Percentiles rank a stretch among this genome's conserved stretches.
Evolutionary conservation across 2,797 vertebrate species (phyloP).

Genomic region (Myotis myotis): DNA sequence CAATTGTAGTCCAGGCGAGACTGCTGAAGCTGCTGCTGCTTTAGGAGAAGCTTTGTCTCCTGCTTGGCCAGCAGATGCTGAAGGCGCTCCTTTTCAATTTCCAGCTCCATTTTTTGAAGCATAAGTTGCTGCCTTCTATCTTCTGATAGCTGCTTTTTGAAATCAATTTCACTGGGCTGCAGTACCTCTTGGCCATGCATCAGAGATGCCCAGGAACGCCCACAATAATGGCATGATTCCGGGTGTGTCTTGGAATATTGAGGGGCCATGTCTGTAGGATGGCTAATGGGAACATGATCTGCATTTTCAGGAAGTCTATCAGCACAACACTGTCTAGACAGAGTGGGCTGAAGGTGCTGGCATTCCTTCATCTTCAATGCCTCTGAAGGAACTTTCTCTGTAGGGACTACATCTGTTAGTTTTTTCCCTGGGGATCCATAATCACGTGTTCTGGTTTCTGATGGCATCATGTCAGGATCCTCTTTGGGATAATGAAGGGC

Average conservation of each 20-base stretch:
- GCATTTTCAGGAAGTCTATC: constrained; percentile 53
- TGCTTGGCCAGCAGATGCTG: constrained; percentile 91
- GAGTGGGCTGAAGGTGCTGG: background rate
- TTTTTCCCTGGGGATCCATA: constrained; percentile 62
- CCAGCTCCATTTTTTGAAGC: constrained; percentile 95
- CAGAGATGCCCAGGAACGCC: constrained; percentile 40
- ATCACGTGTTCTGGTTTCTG: constrained; percentile 75
- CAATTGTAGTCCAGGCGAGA: constrained; percentile 88
- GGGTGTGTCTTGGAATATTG: constrained; percentile 5
- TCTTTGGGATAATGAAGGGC: constrained; percentile 44
- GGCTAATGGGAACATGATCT: background rate
- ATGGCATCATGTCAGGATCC: background rate
- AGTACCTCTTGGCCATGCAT: background rate
- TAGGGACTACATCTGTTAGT: background rate
- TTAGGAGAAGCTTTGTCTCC: constrained; percentile 90
- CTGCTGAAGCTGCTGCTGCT: constrained; percentile 90
- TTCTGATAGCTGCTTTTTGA: constrained; percentile 85
- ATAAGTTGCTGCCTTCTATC: constrained; percentile 91
- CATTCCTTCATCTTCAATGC: constrained; percentile 61
- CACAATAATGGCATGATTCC: constrained; percentile 64
- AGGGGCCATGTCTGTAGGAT: background rate
- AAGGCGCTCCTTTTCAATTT: constrained; percentile 92
- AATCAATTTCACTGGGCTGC: constrained; percentile 58
- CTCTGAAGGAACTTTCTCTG: constrained; percentile 44
- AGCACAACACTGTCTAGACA: constrained; percentile 53